These are phyloP conservation scores for Pantherophis guttatus DNA, from an alignment of 2,113 vertebrate species.

Conservation along the genomic window DNA sequence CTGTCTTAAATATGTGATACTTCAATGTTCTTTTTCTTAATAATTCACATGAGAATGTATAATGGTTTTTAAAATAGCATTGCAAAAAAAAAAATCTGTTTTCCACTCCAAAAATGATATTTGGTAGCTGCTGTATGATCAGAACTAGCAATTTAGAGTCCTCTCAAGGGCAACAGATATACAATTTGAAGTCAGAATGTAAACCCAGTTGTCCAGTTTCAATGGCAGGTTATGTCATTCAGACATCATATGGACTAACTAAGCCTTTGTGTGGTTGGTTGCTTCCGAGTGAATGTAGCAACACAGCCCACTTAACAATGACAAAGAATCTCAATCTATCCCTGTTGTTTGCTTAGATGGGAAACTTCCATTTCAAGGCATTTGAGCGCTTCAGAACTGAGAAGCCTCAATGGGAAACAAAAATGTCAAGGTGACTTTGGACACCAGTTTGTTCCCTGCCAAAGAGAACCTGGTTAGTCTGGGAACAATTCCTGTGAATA, in stretches of 20 bases:
- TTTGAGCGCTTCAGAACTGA: background rate
- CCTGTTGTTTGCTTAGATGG: background rate
- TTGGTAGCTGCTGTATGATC: background rate
- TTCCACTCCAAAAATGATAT: background rate
- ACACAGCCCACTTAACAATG: background rate
- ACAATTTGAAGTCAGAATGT: background rate
- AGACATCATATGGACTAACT: background rate
- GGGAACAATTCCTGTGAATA: background rate
- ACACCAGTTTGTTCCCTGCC: background rate
- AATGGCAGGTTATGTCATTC: background rate
- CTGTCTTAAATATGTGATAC: background rate
- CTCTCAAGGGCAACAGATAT: background rate
- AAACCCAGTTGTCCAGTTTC: background rate
- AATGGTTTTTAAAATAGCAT: background rate
- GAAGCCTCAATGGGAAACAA: background rate
- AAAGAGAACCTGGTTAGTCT: background rate
- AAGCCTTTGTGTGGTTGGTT: background rate
- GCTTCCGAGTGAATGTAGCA: background rate
- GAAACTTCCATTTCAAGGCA: background rate
- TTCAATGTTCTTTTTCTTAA: background rate
- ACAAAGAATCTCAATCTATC: background rate
- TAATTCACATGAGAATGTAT: background rate
- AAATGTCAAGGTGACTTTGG: background rate
- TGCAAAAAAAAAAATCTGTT: too few relatives aligned
- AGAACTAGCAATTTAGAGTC: background rate